Evolutionary conservation across 2,888 invertebrate genomes (phyloP).

Genomic region (Tridacna crocea): DNA sequence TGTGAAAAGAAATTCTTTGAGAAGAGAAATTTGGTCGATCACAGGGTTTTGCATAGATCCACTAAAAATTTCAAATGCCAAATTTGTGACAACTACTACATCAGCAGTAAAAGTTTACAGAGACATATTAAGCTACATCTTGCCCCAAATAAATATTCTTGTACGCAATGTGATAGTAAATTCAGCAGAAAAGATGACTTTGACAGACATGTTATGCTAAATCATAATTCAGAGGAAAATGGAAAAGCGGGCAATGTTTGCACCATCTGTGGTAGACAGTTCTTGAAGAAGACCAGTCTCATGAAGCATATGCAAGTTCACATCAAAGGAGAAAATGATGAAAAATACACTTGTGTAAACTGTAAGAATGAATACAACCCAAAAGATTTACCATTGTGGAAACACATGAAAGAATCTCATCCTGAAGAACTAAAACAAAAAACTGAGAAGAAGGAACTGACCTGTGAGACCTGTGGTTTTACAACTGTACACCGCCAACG

Average conservation of each 20-base stretch:
- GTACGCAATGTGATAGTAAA: constrained; percentile 47
- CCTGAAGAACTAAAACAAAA: constrained; percentile 37
- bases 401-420: constrained; percentile 50
- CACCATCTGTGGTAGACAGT: constrained; percentile 35
- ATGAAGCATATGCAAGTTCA: constrained; percentile 54
- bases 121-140: constrained; percentile 54
- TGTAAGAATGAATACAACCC: constrained; percentile 36
- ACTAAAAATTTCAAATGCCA: constrained; percentile 46
- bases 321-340: constrained; percentile 11
- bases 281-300: constrained; percentile 31
- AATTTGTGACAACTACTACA: constrained; percentile 46
- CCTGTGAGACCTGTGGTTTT: constrained; percentile 56
- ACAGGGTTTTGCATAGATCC: constrained; percentile 41
- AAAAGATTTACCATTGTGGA: constrained; percentile 44
- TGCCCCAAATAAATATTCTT: constrained; percentile 32
- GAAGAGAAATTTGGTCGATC: constrained; percentile 55
- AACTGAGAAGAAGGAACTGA: constrained; percentile 30
- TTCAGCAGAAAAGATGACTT: constrained; percentile 41
- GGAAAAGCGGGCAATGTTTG: constrained; percentile 31
- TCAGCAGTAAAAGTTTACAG: constrained; percentile 52
- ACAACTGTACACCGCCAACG: constrained; percentile 41
- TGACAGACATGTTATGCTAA: constrained; percentile 31
- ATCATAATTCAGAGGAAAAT: constrained; percentile 30
- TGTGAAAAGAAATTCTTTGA: constrained; percentile 55
- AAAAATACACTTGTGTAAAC: constrained; percentile 39